phyloP scores from a whole-genome alignment of 2,113 vertebrate species.

The Malurus alboscapulatus region DNA sequence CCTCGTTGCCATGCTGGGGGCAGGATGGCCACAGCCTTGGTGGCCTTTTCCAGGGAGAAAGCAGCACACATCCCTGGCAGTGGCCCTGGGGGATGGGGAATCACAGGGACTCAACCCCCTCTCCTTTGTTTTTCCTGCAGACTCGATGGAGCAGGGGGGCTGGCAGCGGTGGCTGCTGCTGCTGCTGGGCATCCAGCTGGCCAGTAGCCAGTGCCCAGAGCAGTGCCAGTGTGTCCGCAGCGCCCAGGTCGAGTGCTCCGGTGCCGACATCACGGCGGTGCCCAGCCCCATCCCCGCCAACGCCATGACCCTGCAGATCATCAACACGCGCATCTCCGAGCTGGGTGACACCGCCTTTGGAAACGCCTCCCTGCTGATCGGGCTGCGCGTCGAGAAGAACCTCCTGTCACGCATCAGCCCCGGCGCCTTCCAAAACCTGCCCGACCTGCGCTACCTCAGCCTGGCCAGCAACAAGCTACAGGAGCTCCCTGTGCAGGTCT shows the following conservation, averaged over 20 bases:
- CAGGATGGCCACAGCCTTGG: fast-evolving
- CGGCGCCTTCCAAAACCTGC: conserved; percentile 67
- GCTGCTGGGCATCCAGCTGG: conserved; percentile 54
- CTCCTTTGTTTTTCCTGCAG: conserved; percentile 25
- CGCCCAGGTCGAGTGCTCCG: conserved; percentile 75
- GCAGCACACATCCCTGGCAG: neutral
- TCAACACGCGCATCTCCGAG: conserved; percentile 68
- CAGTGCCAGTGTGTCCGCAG: conserved; percentile 70
- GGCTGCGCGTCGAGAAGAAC: conserved; percentile 79
- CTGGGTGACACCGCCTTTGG: conserved; percentile 58
- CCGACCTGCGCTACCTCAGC: conserved; percentile 76
- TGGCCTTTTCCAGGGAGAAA: neutral
- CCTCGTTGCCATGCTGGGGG: fast-evolving
- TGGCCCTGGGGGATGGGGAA: neutral
- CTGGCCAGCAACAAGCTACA: conserved; percentile 76
- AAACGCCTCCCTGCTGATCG: conserved; percentile 74
- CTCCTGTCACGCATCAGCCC: conserved; percentile 65
- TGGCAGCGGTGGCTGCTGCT: conserved; percentile 31
- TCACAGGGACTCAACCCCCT: fast-evolving
- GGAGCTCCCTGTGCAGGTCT: conserved; percentile 75
- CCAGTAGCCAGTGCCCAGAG: conserved; percentile 64
- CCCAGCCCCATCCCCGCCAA: conserved; percentile 73
- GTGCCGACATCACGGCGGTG: conserved; percentile 26
- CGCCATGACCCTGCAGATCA: conserved; percentile 76
- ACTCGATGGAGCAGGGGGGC: conserved; percentile 57